These are phyloP conservation scores for Psettodes erumei DNA, from an alignment of 2,113 vertebrate genomes.

Conservation along the genomic window DNA sequence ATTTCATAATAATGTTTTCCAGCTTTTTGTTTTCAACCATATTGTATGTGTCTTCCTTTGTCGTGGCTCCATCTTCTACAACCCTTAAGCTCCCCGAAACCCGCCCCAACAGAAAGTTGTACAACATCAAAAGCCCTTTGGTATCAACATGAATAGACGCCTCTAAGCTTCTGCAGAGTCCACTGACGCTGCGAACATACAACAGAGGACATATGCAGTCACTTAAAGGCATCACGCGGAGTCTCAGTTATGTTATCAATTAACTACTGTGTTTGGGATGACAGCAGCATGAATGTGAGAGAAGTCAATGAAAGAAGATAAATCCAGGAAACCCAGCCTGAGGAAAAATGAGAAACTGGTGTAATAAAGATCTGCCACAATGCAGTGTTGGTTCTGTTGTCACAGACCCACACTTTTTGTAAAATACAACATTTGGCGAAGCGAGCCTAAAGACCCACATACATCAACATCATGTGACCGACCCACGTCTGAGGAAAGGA, in stretches of 20 bases:
- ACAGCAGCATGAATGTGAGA: neutral
- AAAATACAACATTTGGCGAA: too few relatives aligned
- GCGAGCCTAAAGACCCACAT: neutral
- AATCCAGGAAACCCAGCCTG: neutral
- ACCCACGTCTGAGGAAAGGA: neutral
- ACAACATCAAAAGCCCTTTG: constrained; percentile 14
- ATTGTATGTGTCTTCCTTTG: constrained; percentile 26
- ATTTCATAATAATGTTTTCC: constrained; percentile 59
- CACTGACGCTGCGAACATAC: neutral
- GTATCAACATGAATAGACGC: constrained; percentile 11
- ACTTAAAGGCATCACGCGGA: neutral
- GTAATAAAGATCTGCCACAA: neutral
- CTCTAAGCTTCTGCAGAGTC: neutral
- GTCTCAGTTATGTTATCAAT: neutral
- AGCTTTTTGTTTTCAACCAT: constrained; percentile 40
- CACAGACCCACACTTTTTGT: neutral
- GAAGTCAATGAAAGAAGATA: neutral
- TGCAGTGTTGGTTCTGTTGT: too few relatives aligned
- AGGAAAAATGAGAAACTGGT: neutral
- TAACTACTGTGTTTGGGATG: constrained; percentile 5
- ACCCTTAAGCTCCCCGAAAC: constrained; percentile 15
- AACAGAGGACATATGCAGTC: neutral
- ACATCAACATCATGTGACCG: neutral
- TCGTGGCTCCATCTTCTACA: constrained; percentile 13
- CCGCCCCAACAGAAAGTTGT: neutral